Conservation (phyloP, 2,888 invertebrate genomes). For the Chrysomela aeneicollis region DNA sequence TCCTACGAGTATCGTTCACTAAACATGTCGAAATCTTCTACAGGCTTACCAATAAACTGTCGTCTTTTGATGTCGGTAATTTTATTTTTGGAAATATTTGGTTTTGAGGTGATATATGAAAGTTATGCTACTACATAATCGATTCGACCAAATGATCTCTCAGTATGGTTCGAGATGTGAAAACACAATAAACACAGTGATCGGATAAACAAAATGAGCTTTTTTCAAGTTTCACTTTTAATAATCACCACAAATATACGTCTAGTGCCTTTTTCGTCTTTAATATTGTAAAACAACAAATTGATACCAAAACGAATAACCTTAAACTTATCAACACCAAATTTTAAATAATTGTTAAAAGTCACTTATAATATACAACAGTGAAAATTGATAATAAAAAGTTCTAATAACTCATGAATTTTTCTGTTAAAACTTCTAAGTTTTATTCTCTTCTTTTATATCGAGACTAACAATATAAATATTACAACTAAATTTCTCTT, state of each 20-base stretch:
- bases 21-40: neutral
- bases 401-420: constrained; percentile 42
- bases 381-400: constrained; percentile 47
- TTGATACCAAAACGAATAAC: constrained; percentile 47
- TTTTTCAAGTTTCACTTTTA: constrained; percentile 13
- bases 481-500: constrained; percentile 33
- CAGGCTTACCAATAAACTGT: neutral
- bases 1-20: constrained; percentile 1
- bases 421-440: constrained; percentile 37
- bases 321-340: constrained; percentile 52
- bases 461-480: constrained; percentile 41
- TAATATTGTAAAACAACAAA: constrained; percentile 24
- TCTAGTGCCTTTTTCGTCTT: constrained; percentile 18
- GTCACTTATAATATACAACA: constrained; percentile 46
- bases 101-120: neutral
- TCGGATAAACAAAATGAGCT: neutral
- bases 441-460: constrained; percentile 30
- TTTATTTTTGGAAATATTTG: neutral
- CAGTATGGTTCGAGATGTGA: neutral
- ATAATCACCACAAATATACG: constrained; percentile 16
- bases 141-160: neutral
- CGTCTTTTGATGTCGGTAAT: neutral
- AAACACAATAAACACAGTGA: neutral
- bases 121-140: neutral
- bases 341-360: constrained; percentile 48